phyloP scores from a whole-genome alignment of 2,113 vertebrate genomes.

The Entomyzon cyanotis region DNA sequence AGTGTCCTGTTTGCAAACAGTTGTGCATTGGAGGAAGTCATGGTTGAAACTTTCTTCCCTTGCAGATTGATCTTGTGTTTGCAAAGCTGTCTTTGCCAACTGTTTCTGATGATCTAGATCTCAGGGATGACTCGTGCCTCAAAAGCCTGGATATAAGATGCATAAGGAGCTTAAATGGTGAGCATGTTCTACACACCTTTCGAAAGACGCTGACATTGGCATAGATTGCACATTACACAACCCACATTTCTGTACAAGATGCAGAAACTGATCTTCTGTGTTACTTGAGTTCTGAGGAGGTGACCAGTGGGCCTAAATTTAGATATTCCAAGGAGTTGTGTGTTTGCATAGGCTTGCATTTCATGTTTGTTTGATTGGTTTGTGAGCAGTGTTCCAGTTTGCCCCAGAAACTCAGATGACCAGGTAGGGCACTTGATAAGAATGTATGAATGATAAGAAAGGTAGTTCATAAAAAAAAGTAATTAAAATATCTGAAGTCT shows the following conservation, averaged over 20 bases:
- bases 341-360: background rate
- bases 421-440: background rate
- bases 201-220: background rate
- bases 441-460: background rate
- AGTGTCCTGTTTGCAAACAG: background rate
- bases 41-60: background rate
- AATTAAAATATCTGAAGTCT: background rate
- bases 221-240: background rate
- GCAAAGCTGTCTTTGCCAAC: conserved; percentile 88
- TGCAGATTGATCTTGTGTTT: conserved; percentile 95
- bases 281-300: background rate
- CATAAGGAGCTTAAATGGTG: conserved; percentile 96
- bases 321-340: background rate
- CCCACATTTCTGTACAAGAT: background rate
- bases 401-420: background rate
- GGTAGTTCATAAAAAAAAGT: background rate
- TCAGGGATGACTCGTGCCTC: conserved; percentile 88
- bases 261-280: background rate
- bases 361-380: background rate
- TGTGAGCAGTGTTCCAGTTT: background rate
- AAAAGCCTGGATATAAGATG: conserved; percentile 95
- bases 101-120: conserved; percentile 93
- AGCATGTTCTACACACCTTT: background rate
- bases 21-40: background rate
- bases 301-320: background rate